Conservation (phyloP, 2,888 invertebrate genomes). For the Callosobruchus maculatus region DNA sequence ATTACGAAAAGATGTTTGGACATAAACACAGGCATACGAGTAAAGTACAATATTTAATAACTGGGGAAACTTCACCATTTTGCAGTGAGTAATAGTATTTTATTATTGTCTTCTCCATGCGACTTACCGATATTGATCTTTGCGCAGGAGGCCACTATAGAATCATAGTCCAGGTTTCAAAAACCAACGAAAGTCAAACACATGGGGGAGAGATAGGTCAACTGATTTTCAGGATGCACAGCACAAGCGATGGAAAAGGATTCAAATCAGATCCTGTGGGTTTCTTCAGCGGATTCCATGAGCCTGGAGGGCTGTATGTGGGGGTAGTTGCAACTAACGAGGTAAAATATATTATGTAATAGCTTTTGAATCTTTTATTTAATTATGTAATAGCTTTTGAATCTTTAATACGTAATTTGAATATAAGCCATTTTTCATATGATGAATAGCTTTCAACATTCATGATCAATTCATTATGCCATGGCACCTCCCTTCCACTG, state of each 20-base stretch:
- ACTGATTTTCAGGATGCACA: constrained; percentile 64
- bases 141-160: constrained; percentile 74
- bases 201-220: constrained; percentile 80
- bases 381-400: too few relatives aligned
- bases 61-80: constrained; percentile 65
- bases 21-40: constrained; percentile 20
- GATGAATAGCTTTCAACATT: too few relatives aligned
- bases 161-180: constrained; percentile 70
- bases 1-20: constrained; percentile 48
- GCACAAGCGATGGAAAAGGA: constrained; percentile 53
- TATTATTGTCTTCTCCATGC: background rate
- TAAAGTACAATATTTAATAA: constrained; percentile 68
- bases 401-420: too few relatives aligned
- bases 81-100: constrained; percentile 62
- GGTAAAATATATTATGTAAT: constrained; percentile 21
- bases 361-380: too few relatives aligned
- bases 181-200: constrained; percentile 63
- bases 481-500: too few relatives aligned
- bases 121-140: background rate
- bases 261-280: constrained; percentile 35
- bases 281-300: constrained; percentile 54
- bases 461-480: too few relatives aligned
- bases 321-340: constrained; percentile 65
- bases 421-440: too few relatives aligned
- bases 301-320: constrained; percentile 68